Percentiles rank a stretch among this genome's conserved stretches.
Evolutionary conservation across 2,888 invertebrate species (phyloP).

Genomic region (Cremastinae sp.): DNA sequence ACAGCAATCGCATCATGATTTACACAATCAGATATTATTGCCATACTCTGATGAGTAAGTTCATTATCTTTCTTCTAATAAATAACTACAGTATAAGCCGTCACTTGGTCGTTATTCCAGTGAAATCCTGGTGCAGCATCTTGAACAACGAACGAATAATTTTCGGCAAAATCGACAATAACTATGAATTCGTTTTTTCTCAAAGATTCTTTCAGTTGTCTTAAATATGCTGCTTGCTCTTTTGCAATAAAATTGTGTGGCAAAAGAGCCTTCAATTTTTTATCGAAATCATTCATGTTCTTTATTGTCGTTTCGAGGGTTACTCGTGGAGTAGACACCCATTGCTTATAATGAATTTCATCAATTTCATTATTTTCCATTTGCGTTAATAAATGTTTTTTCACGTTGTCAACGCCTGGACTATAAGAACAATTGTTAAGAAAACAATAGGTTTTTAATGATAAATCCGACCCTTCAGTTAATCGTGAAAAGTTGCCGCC

Average conservation of each 20-base stretch:
- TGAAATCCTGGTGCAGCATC: conserved; percentile 60
- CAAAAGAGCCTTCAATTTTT: conserved; percentile 41
- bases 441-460: conserved; percentile 15
- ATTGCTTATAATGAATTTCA: conserved; percentile 50
- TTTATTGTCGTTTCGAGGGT: conserved; percentile 47
- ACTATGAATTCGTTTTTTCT: conserved; percentile 21
- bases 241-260: conserved; percentile 51
- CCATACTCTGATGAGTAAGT: conserved; percentile 9
- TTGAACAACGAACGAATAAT: conserved; percentile 64
- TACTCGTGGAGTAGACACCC: conserved; percentile 47
- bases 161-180: conserved; percentile 57
- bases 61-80: conserved; percentile 52
- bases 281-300: conserved; percentile 46
- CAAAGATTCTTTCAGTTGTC: conserved; percentile 30
- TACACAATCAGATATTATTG: conserved; percentile 59
- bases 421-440: conserved; percentile 29
- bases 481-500: conserved; percentile 14
- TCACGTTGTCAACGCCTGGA: conserved; percentile 47
- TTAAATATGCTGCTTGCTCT: conserved; percentile 51
- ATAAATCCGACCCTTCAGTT: conserved; percentile 10
- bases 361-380: conserved; percentile 51
- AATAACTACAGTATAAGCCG: conserved; percentile 58
- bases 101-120: conserved; percentile 63
- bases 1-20: conserved; percentile 61
- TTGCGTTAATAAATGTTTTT: conserved; percentile 30